phyloP scores from a whole-genome alignment of 2,113 vertebrate genomes.

The Egretta garzetta region DNA sequence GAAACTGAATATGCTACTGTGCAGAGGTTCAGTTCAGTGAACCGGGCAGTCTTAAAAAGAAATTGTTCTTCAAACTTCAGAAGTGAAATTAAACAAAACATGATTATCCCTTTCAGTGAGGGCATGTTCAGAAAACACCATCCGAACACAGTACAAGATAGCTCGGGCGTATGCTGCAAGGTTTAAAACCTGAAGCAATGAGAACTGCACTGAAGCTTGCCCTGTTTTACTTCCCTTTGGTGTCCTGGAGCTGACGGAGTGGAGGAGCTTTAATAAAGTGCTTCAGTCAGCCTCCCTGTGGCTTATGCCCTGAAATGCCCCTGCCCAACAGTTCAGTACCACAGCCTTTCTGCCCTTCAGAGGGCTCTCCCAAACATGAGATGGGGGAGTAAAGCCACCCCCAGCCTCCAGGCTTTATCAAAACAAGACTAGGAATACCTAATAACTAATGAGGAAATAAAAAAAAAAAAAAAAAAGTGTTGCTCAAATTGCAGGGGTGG shows the following conservation, averaged over 20 bases:
- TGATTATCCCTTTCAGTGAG: neutral
- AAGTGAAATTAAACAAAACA: constrained; percentile 1
- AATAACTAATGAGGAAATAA: neutral
- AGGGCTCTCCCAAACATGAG: neutral
- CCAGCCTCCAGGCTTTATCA: neutral
- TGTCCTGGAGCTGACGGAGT: neutral
- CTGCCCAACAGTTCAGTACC: neutral
- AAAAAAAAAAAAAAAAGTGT: neutral
- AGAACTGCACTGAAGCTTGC: neutral
- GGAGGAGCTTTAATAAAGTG: constrained; percentile 22
- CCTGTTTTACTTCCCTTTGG: constrained; percentile 24
- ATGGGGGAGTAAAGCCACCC: neutral
- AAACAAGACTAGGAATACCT: neutral
- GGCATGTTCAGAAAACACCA: neutral
- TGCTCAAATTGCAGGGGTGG: neutral
- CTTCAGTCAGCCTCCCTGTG: neutral
- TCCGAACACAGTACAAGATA: neutral
- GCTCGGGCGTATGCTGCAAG: neutral
- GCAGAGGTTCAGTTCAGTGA: neutral
- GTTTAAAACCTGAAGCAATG: constrained; percentile 10
- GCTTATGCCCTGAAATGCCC: constrained; percentile 49
- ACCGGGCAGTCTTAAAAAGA: neutral
- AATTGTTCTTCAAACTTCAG: neutral
- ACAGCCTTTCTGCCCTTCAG: neutral
- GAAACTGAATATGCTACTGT: constrained; percentile 54